Evolutionary conservation across 2,113 vertebrate species (phyloP).

Genomic region (Aplodontia rufa): DNA sequence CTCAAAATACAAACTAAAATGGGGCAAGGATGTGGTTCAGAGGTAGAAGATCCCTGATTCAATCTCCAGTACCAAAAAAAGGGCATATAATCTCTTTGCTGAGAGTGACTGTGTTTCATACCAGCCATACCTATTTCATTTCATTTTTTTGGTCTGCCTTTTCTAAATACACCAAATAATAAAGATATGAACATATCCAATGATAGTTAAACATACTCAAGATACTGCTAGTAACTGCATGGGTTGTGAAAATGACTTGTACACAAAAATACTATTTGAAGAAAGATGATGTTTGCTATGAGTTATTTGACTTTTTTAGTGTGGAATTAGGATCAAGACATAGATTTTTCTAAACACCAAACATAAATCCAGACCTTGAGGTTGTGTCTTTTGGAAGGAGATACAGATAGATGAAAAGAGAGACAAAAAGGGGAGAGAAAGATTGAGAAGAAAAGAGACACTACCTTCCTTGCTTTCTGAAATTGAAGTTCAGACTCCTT

Average conservation of each 20-base stretch:
- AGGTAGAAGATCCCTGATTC: no score
- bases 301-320: slow-evolving; percentile 5
- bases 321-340: neutral
- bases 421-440: neutral
- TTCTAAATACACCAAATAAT: no score
- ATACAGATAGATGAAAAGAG: neutral
- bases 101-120: no score
- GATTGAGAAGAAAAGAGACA: neutral
- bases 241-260: slow-evolving; percentile 16
- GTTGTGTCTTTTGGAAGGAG: neutral
- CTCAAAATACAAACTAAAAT: no score
- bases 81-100: neutral
- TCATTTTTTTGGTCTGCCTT: no score
- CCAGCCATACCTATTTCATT: no score
- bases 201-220: neutral
- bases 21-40: no score
- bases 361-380: neutral
- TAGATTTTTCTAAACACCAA: slow-evolving; percentile 21
- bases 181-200: no score
- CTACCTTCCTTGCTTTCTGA: neutral
- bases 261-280: neutral
- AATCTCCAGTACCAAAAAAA: no score
- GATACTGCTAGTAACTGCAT: neutral
- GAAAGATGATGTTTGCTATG: neutral
- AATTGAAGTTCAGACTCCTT: neutral